Evolutionary conservation across 2,888 invertebrate genomes (phyloP).

Genomic region (Colostygia pectinataria): DNA sequence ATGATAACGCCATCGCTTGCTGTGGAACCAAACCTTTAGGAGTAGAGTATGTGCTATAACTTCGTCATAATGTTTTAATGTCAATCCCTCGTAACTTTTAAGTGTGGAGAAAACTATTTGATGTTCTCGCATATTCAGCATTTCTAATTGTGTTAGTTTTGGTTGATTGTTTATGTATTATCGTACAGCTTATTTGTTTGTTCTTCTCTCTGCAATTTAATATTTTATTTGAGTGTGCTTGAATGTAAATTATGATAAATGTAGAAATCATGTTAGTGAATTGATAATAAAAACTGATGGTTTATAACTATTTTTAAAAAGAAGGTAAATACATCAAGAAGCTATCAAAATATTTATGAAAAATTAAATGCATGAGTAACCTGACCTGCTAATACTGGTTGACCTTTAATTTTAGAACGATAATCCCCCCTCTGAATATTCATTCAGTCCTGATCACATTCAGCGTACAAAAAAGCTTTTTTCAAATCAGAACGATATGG

Average conservation of each 20-base stretch:
- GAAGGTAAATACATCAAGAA: no score
- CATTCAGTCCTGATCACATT: constrained; percentile 11
- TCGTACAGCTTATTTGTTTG: no score
- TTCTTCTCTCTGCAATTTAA: no score
- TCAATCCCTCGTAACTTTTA: constrained; percentile 44
- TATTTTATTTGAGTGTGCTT: no score
- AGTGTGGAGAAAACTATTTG: constrained; percentile 41
- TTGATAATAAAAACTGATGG: no score
- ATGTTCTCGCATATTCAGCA: constrained; percentile 15
- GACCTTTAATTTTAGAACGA: constrained; percentile 5
- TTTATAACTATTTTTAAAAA: no score
- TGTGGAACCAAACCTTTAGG: constrained; percentile 3
- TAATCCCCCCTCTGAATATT: constrained; percentile 7
- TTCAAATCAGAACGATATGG: constrained; percentile 23
- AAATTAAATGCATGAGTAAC: background rate
- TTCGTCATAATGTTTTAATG: constrained; percentile 59
- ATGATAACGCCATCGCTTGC: background rate
- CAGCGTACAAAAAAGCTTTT: constrained; percentile 10
- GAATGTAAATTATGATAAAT: no score
- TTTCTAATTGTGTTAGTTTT: no score
- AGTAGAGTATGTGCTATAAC: constrained; percentile 53
- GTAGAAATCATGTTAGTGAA: no score
- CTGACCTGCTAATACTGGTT: background rate
- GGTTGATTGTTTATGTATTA: no score
- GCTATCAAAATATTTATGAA: background rate